Evolutionary conservation across 2,113 vertebrate genomes (phyloP), one percentile per base, ranked within the genome.

Genomic region (Cheirogaleus medius): DNA sequence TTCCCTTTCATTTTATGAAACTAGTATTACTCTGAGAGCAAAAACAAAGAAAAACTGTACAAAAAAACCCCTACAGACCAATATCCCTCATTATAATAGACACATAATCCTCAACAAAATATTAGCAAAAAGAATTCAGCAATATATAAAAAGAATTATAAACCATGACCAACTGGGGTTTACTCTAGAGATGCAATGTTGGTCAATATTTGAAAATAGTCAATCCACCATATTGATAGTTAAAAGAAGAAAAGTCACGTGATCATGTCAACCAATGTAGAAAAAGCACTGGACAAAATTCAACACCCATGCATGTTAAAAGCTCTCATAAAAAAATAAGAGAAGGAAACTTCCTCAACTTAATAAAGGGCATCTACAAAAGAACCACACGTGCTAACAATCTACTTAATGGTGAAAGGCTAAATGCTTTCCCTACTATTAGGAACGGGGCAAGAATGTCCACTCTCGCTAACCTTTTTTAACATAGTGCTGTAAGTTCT

Each of bases 141-240:
- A 86, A 64, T 68, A 60, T 63, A 15, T 71, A 78, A 78, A 71
- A 89, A 34, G n/a, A 71, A 84, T 42, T 68, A 47, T 39, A 42
- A 0, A 23, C 25, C 77, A 93, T 74, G 56, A 90, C 14, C 13
- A 74, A 88, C 6, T 34, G 18, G 37, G 18, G 18, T 56, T 88
- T 84, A 76, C 49, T 69, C n/a, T 63, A 87, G 42, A 25, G 14
- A 49, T 74, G 47, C 20, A n/a, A 49, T 76, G 18, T 23, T 95
- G 49, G 37, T 92, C 58, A 92, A 20, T 47, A 95, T 69, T 92
- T 93, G 73, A 81, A 89, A 84, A 92, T 42, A 73, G 39, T 21
- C 80, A 73, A 25, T 58, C 54, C 13, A 69, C 42, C 56, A 80
- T 49, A 74, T 3, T 54, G 80, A 56, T 13, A 68, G 52, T 63